Evolutionary conservation across 2,113 vertebrate genomes (phyloP).

Genomic region (Antigone vipio): DNA sequence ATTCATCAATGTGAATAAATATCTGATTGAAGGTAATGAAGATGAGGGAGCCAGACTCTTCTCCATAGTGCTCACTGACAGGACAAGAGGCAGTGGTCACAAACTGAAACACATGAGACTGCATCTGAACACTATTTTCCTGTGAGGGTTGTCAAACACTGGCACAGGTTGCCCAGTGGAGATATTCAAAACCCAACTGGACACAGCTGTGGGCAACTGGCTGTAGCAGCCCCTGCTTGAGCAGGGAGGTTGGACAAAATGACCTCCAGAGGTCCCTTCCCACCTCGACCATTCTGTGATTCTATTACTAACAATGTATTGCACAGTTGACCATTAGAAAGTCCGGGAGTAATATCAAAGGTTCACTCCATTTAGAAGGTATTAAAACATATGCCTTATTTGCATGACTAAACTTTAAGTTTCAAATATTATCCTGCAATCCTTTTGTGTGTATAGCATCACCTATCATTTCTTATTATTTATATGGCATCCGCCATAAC

Average conservation of each 20-base stretch:
- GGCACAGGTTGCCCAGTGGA: background rate
- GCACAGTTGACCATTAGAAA: background rate
- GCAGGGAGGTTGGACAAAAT: background rate
- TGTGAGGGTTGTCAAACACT: background rate
- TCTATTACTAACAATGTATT: background rate
- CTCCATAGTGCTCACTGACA: background rate
- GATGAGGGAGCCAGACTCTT: background rate
- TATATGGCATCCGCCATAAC: background rate
- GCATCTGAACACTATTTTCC: background rate
- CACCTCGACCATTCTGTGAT: background rate
- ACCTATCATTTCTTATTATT: background rate
- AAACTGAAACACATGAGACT: background rate
- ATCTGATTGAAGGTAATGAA: background rate
- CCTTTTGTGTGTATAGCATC: background rate
- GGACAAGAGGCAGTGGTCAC: background rate
- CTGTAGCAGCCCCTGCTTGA: background rate
- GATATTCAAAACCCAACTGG: background rate
- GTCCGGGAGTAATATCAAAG: background rate
- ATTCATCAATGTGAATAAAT: background rate
- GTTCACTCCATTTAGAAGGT: background rate
- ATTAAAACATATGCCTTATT: background rate
- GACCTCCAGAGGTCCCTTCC: background rate
- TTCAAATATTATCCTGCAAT: background rate
- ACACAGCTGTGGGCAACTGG: background rate
- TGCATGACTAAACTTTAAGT: background rate